Evolutionary conservation across 2,113 vertebrate genomes (phyloP), one percentile per base, ranked within the genome.

Genomic region (Solea senegalensis): DNA sequence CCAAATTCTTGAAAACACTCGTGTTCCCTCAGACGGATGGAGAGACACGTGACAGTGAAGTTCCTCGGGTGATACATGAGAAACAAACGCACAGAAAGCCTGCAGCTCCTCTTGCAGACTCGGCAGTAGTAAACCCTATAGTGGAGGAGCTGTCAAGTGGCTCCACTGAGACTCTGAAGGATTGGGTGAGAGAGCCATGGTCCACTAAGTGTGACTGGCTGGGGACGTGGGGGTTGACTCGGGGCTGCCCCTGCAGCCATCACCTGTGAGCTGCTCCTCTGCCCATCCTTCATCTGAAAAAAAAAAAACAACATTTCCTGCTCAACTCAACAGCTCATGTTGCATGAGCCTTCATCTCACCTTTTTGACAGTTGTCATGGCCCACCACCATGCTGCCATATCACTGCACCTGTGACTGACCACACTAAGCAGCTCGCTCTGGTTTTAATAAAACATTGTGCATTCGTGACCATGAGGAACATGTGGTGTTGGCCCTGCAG

Each of bases 351-450:
- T 83, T 86, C 76, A 69, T 65, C 71, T 82, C 26, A 6, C 65
- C 70, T 83, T 85, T 21, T 74, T 91, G 86, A 90, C 90, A 88
- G 84, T 82, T 80, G 83, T 90, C 83, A 86, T 4, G 72, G 82
- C 79, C 70, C 65, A 69, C 72, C 76, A 70, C 69, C 66, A 27
- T 9, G 54, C 72, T 82, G 74, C 67, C 85, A 69, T 74, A 69
- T 68, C 69, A 50, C 66, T 61, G 65, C 83, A 88, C 83, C 81
- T 88, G 78, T 82, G 87, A 84, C 80, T 83, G 83, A 82, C 80
- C 83, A 62, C 79, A 81, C 65, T 82, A 61, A 87, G 62, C 57
- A 74, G 65, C 56, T 85, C 65, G 70, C 72, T 81, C 76, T 89
- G 89, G 62, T 80, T 80, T 85, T 56, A 85, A 79, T 81, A 74